Conservation (phyloP, 2,113 vertebrate species). For the Oreotragus oreotragus region DNA sequence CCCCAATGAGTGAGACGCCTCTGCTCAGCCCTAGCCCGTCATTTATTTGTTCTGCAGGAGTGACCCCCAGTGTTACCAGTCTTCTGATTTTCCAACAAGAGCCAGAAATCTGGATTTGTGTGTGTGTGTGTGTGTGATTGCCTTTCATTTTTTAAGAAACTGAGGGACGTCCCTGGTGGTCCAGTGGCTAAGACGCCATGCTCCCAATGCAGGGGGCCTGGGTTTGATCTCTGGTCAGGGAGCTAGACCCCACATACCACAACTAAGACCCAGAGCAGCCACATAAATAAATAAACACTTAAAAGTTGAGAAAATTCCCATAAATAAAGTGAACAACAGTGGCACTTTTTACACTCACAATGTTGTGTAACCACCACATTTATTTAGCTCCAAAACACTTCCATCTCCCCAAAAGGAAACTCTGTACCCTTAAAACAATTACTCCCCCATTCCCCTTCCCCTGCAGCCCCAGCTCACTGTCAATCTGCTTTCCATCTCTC, state of each 20-base stretch:
- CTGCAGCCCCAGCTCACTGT: background rate
- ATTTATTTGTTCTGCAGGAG: background rate
- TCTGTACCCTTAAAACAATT: background rate
- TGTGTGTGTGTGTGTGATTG: background rate
- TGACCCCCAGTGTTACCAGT: background rate
- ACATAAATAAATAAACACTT: background rate
- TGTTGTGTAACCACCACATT: background rate
- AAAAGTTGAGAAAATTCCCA: background rate
- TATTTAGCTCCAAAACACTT: background rate
- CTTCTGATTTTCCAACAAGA: background rate
- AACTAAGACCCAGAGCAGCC: background rate
- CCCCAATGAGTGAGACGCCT: background rate
- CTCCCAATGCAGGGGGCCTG: background rate
- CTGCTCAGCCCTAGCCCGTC: background rate
- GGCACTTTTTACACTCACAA: accelerated
- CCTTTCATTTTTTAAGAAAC: background rate
- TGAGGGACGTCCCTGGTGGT: background rate
- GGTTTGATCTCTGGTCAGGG: background rate
- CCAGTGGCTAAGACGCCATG: background rate
- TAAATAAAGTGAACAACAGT: background rate
- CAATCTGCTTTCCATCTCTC: background rate
- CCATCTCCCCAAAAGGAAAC: background rate
- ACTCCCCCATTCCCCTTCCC: too few relatives aligned
- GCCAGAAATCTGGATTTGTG: background rate
- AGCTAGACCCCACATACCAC: background rate